Evolutionary conservation across 2,113 vertebrate genomes (phyloP), one percentile per base, ranked within the genome.

Genomic region (Entelurus aequoreus): DNA sequence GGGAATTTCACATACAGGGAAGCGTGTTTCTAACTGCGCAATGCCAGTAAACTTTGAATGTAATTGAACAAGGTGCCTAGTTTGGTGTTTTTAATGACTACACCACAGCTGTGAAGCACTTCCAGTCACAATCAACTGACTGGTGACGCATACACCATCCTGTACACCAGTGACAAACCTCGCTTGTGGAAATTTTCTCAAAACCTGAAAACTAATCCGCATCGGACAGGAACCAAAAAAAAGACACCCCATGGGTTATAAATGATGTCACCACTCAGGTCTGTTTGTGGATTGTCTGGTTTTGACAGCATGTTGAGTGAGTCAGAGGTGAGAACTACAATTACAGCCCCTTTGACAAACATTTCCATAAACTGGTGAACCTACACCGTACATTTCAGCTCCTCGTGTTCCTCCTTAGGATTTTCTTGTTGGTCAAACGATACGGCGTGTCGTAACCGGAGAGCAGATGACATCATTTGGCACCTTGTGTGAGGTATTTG

Each of bases 201-300:
- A 80, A 84, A 74, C 48, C n/a, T 64, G 65, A 63, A 59, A 69
- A 76, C 68, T 65, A 85, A 82, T 68, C 74, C 38, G 67, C 40
- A n/a, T 74, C 82, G 69, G 75, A 68, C 46, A 15, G 55, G 13
- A n/a, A 48, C 77, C 72, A 72, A 72, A 72, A 72, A 67, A 46
- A 28, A 28, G 28, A 28, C 28, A 46, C 38, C 19, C 52, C 28
- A 52, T 60, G 54, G 75, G 65, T 77, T 48, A 51, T 54, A 65
- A 15, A 15, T 80, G 82, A 84, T 63, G 74, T 82, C 67, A 84
- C 75, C 73, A 79, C 72, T 72, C 21, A 69, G 72, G 75, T 46
- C 60, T 53, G 55, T 75, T 77, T 78, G 69, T 76, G 69, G 77
- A 67, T 44, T 59, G 53, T 81, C 74, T 68, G 66, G 12, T 70